Percentiles rank a stretch among this genome's conserved stretches.
phyloP scores from a whole-genome alignment of 2,797 vertebrate genomes.

The Diglossa cyanea region DNA sequence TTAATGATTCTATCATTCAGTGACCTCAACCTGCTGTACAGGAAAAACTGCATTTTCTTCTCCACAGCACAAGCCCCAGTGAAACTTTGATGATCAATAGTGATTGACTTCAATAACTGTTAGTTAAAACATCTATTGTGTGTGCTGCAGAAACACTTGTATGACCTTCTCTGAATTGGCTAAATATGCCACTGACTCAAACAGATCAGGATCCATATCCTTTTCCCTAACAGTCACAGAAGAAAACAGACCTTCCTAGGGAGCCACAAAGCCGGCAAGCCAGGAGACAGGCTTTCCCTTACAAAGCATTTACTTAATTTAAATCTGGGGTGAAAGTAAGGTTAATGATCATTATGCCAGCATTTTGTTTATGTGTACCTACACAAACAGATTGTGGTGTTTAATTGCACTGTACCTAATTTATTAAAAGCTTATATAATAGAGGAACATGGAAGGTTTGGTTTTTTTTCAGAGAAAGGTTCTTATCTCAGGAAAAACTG shows the following conservation, averaged over 20 bases:
- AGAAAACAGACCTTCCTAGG: not conserved
- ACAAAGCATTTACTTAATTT: conserved; percentile 33
- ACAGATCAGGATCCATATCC: not conserved
- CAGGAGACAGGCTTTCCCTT: not conserved
- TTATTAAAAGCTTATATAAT: not conserved
- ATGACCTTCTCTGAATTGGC: conserved; percentile 39
- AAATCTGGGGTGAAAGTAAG: conserved; percentile 9
- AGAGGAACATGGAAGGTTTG: not conserved
- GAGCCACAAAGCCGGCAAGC: not conserved
- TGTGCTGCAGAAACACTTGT: not conserved
- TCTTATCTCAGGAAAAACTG: not conserved
- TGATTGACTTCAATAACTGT: conserved; percentile 21
- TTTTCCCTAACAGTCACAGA: not conserved
- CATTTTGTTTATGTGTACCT: not conserved
- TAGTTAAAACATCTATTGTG: conserved; percentile 26
- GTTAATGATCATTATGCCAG: not conserved
- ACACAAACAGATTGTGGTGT: not conserved
- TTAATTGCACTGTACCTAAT: not conserved
- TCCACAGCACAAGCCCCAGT: not conserved
- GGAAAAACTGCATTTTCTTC: conserved; percentile 38
- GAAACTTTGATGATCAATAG: conserved; percentile 40
- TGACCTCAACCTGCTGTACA: not conserved
- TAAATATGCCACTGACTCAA: conserved; percentile 20
- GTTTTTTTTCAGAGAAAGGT: not conserved
- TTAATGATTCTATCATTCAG: not conserved